These are phyloP conservation scores for Conistra vaccinii DNA, from an alignment of 2,888 invertebrate species.

Conservation along the genomic window DNA sequence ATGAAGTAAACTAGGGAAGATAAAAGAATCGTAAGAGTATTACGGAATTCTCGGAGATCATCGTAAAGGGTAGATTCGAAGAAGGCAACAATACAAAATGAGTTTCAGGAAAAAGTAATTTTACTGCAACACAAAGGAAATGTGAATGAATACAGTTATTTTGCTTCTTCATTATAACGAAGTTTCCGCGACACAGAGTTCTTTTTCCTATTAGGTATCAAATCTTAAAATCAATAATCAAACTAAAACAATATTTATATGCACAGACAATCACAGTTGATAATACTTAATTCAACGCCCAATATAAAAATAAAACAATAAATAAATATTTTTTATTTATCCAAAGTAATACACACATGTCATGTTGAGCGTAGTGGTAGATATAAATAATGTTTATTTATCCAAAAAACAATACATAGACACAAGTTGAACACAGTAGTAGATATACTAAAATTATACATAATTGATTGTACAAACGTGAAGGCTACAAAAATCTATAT, in stretches of 20 bases:
- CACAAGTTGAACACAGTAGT: too few relatives aligned
- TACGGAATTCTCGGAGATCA: background rate
- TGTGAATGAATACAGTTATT: background rate
- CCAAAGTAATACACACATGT: too few relatives aligned
- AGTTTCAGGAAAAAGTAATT: background rate
- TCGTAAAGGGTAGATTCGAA: background rate
- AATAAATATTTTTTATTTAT: too few relatives aligned
- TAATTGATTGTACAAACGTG: too few relatives aligned
- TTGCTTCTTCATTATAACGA: background rate
- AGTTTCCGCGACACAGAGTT: background rate
- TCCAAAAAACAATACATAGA: too few relatives aligned
- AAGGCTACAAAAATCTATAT: too few relatives aligned
- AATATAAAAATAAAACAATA: too few relatives aligned
- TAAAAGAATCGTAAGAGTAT: background rate
- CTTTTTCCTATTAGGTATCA: background rate
- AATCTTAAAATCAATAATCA: background rate
- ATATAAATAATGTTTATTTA: too few relatives aligned
- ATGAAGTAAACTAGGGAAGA: slow-evolving; percentile 3
- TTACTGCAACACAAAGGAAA: background rate
- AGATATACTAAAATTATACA: too few relatives aligned
- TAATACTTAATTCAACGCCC: background rate
- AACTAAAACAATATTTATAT: background rate
- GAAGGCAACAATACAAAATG: background rate
- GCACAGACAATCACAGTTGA: background rate
- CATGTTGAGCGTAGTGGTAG: too few relatives aligned